A percentile compares a stretch with the other conserved stretches of the same genome.
Conservation (phyloP, 2,113 vertebrate genomes). For the Phoxinus phoxinus region DNA sequence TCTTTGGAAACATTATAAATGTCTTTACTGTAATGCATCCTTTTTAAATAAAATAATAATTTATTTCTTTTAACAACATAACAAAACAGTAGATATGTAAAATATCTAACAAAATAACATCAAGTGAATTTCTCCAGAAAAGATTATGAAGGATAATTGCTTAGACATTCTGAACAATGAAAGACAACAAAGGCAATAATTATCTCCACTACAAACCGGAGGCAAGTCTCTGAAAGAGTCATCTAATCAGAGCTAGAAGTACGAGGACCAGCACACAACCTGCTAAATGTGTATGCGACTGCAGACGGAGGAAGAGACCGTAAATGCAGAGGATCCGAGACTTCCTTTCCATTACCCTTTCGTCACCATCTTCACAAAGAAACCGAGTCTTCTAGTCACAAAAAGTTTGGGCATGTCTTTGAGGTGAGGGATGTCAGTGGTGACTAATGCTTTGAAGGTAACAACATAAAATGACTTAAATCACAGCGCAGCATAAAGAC, state of each 20-base stretch:
- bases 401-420: conserved; percentile 33
- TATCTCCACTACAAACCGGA: conserved; percentile 4
- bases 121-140: background rate
- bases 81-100: background rate
- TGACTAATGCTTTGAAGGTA: conserved; percentile 18
- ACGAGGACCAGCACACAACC: background rate
- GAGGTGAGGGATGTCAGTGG: conserved; percentile 19
- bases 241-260: background rate
- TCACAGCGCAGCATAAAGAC: background rate
- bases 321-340: background rate
- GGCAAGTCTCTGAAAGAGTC: background rate
- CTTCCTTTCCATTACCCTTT: conserved; percentile 31
- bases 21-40: background rate
- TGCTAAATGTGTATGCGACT: conserved; percentile 29
- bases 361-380: background rate
- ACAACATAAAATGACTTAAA: conserved; percentile 19
- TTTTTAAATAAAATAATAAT: background rate
- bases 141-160: background rate
- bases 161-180: background rate
- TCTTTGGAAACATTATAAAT: background rate
- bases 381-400: background rate
- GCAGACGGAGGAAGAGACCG: background rate
- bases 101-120: background rate
- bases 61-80: background rate
- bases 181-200: conserved; percentile 44